Conservation (phyloP, 2,888 invertebrate genomes). For the Pterobdella sp. region DNA sequence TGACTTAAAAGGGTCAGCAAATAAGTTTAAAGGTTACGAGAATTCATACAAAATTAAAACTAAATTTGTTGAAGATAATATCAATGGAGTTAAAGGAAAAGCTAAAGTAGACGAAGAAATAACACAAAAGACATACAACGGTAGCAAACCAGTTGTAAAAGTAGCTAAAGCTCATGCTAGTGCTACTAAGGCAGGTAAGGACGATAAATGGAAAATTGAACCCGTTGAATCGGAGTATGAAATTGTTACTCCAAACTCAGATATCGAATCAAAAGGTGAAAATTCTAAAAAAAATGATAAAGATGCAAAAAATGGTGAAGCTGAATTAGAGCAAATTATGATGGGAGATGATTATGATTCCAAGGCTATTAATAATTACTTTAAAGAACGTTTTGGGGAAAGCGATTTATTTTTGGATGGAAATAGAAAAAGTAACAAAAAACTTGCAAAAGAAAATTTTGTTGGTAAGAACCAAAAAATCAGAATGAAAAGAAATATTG, state of each 20-base stretch:
- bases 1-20: neutral
- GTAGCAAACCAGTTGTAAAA: conserved; percentile 17
- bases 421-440: neutral
- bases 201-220: conserved; percentile 19
- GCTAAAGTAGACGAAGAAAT: neutral
- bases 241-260: neutral
- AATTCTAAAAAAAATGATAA: neutral
- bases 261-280: neutral
- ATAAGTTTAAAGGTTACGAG: neutral
- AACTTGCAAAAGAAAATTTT: neutral
- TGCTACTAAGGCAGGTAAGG: conserved; percentile 7
- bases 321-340: neutral
- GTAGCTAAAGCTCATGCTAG: conserved; percentile 22
- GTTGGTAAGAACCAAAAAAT: neutral
- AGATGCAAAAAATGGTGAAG: neutral
- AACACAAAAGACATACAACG: conserved; percentile 15
- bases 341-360: neutral
- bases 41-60: neutral
- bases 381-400: too few relatives aligned
- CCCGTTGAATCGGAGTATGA: conserved; percentile 2
- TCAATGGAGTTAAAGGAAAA: neutral
- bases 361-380: too few relatives aligned
- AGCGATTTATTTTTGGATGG: neutral
- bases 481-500: neutral
- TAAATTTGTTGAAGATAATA: neutral